Evolutionary conservation across 1,140 invertebrate genomes (phyloP).

Genomic region (Meloidogyne exigua): DNA sequence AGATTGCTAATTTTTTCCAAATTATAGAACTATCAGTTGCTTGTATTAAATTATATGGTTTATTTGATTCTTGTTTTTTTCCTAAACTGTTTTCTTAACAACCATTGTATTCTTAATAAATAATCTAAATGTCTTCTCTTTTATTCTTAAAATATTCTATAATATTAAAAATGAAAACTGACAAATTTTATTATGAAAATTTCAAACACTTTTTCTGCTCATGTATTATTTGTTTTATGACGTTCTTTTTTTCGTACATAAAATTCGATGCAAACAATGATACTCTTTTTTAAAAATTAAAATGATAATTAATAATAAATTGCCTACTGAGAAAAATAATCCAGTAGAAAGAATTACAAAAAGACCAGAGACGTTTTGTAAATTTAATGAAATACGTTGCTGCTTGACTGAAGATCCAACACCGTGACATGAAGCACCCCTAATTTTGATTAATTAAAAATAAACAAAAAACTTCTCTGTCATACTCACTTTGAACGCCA

Average conservation of each 20-base stretch:
- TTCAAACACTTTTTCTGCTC: too few species aligned
- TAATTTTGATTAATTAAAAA: constrained; percentile 34
- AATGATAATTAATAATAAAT: too few species aligned
- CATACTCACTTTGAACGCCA: constrained; percentile 60
- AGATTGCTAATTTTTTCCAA: too few species aligned
- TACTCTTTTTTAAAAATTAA: constrained; percentile 10
- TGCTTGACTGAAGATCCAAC: constrained; percentile 61
- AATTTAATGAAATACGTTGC: constrained; percentile 57
- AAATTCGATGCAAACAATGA: constrained; percentile 37
- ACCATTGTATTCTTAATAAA: not conserved
- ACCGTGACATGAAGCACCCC: constrained; percentile 59
- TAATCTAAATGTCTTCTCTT: not conserved
- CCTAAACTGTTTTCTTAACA: not conserved
- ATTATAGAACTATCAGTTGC: not conserved
- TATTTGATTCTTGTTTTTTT: not conserved
- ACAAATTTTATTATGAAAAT: too few species aligned
- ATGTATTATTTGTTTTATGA: not conserved
- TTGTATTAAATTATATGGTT: not conserved
- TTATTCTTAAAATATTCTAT: too few species aligned
- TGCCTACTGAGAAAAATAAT: constrained; percentile 46
- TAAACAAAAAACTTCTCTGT: not conserved
- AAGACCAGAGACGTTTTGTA: constrained; percentile 61
- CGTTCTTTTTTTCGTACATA: constrained; percentile 30
- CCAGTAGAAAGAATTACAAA: constrained; percentile 59
- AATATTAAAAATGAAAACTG: not conserved